phyloP scores from a whole-genome alignment of 2,113 vertebrate genomes.

The Austrofundulus limnaeus region DNA sequence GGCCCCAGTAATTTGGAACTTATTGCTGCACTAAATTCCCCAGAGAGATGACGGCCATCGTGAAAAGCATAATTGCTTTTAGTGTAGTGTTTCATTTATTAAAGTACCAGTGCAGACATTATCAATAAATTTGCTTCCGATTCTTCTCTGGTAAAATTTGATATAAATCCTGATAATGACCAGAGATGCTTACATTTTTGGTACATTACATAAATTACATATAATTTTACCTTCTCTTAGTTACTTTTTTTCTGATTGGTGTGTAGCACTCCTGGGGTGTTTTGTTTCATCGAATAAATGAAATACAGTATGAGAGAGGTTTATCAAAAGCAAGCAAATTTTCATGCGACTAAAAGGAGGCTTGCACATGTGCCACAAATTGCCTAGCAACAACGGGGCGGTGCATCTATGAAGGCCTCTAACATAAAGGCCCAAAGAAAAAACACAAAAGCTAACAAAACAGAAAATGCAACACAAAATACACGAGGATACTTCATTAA shows the following conservation, averaged over 20 bases:
- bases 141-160: conserved; percentile 30
- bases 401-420: no score
- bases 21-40: conserved; percentile 64
- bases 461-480: no score
- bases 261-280: no score
- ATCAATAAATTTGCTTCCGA: conserved; percentile 28
- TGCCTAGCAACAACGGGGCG: no score
- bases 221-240: neutral
- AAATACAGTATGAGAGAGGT: neutral
- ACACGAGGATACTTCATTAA: no score
- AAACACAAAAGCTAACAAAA: no score
- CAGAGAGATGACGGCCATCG: conserved; percentile 55
- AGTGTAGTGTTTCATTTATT: conserved; percentile 58
- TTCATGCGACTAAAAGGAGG: conserved; percentile 1
- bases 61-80: conserved; percentile 64
- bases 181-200: conserved; percentile 28
- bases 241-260: neutral
- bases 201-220: conserved; percentile 29
- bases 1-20: conserved; percentile 67
- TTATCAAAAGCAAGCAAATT: neutral
- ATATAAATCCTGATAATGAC: no score
- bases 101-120: conserved; percentile 15
- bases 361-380: neutral
- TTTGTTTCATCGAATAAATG: neutral
- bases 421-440: no score